A percentile compares a stretch with the other conserved stretches of the same genome.
Evolutionary conservation across 2,888 invertebrate genomes (phyloP).

Genomic region (Bugula neritina): DNA sequence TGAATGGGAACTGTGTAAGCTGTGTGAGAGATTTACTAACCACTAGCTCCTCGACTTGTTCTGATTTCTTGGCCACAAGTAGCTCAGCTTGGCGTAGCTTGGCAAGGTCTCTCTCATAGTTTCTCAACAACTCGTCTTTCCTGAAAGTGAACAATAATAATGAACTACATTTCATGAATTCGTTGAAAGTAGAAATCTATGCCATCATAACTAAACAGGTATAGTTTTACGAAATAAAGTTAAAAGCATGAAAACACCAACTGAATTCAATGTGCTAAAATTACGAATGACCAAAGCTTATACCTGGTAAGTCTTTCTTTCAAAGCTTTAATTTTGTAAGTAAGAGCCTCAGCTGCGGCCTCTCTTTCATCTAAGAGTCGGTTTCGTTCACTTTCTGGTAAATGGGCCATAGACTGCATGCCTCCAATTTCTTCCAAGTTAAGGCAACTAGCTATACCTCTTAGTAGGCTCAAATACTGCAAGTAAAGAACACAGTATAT

Average conservation of each 20-base stretch:
- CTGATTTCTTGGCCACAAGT: slow-evolving; percentile 29
- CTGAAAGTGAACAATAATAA: slow-evolving; percentile 31
- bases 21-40: no score
- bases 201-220: no score
- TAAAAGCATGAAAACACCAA: no score
- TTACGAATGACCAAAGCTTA: no score
- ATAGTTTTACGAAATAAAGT: no score
- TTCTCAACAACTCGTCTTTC: slow-evolving; percentile 50
- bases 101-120: slow-evolving; percentile 51
- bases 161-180: no score
- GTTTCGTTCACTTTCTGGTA: slow-evolving; percentile 47
- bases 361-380: slow-evolving; percentile 42
- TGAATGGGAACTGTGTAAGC: no score
- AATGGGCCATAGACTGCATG: slow-evolving; percentile 47
- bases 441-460: slow-evolving; percentile 40
- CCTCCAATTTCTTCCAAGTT: slow-evolving; percentile 46
- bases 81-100: slow-evolving; percentile 42
- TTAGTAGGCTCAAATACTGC: slow-evolving; percentile 45
- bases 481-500: no score
- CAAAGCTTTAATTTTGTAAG: slow-evolving; percentile 37
- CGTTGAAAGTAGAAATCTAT: no score
- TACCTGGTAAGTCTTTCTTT: slow-evolving; percentile 30
- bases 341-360: slow-evolving; percentile 39
- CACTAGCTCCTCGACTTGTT: slow-evolving; percentile 30
- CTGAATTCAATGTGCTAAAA: no score